Conservation (phyloP, 2,888 invertebrate genomes). For the Sepioteuthis lessoniana region DNA sequence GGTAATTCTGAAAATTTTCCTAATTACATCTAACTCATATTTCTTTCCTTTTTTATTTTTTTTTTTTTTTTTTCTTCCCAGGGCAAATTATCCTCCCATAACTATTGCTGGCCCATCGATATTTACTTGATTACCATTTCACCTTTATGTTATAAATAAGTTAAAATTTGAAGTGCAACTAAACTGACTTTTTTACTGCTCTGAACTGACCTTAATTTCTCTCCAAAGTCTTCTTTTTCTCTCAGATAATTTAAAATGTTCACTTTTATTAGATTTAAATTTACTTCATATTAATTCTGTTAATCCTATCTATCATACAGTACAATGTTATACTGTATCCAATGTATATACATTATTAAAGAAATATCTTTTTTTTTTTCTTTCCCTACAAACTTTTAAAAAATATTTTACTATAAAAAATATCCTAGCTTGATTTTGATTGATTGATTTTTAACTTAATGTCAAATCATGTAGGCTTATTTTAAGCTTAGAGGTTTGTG, state of each 20-base stretch:
- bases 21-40: slow-evolving; percentile 6
- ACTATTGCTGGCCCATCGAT: neutral
- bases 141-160: neutral
- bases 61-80: neutral
- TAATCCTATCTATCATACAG: no score
- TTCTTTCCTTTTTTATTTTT: neutral
- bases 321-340: no score
- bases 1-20: slow-evolving; percentile 33
- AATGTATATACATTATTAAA: no score
- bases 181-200: neutral
- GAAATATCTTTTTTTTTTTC: no score
- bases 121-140: neutral
- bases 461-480: no score
- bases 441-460: no score
- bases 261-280: neutral
- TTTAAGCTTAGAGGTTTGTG: no score
- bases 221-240: neutral
- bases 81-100: neutral
- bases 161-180: neutral
- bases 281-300: neutral
- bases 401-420: no score
- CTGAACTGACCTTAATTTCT: neutral
- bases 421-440: no score
- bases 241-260: neutral
- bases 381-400: no score